Conservation (phyloP, 1,140 invertebrate species). For the Drosophila willistoni region DNA sequence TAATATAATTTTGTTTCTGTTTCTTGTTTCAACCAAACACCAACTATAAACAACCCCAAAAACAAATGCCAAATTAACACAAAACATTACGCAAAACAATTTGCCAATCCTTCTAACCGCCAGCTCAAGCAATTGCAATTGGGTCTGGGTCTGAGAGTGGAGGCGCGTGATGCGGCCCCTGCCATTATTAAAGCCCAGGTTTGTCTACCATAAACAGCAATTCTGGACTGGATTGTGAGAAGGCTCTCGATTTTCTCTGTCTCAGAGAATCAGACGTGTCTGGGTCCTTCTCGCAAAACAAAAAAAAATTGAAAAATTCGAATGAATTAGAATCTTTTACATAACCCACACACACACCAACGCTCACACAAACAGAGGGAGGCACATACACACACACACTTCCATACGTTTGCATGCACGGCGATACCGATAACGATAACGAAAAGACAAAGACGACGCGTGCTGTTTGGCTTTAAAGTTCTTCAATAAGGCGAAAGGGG, state of each 20-base stretch:
- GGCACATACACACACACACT: background rate
- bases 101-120: conserved; percentile 22
- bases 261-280: background rate
- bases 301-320: background rate
- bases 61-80: conserved; percentile 47
- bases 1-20: conserved; percentile 67
- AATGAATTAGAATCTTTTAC: conserved; percentile 53
- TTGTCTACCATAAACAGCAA: conserved; percentile 40
- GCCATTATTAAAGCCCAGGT: conserved; percentile 62
- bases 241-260: background rate
- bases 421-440: conserved; percentile 19
- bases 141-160: conserved; percentile 68
- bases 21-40: conserved; percentile 21
- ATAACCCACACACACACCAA: conserved; percentile 52
- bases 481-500: background rate
- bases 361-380: background rate
- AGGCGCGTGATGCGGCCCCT: conserved; percentile 61
- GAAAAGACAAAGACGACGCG: conserved; percentile 13
- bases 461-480: conserved; percentile 15
- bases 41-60: conserved; percentile 23
- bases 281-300: background rate
- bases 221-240: background rate
- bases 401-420: conserved; percentile 2
- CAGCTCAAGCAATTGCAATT: conserved; percentile 79
- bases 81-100: conserved; percentile 70